These are phyloP conservation scores for Varecia variegata DNA, from an alignment of 2,797 vertebrate species.

Conservation along the genomic window DNA sequence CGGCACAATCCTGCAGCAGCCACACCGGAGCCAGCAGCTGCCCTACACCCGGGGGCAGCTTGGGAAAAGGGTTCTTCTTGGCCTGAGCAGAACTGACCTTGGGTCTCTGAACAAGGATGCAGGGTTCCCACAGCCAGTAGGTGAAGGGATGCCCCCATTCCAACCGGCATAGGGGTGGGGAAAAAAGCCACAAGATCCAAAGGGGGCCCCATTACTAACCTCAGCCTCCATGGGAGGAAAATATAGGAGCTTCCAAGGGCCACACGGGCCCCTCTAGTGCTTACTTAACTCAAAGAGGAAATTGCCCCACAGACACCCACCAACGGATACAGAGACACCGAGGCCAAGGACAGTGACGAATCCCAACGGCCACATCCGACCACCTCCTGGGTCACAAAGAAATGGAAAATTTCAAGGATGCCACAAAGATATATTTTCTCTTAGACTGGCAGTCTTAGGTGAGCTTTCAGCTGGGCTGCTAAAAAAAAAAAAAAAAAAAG, in stretches of 20 bases:
- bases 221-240: not conserved
- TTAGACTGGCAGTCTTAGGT: not conserved
- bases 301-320: conserved; percentile 68
- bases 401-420: conserved; percentile 44
- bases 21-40: not conserved
- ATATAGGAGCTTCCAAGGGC: not conserved
- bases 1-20: not conserved
- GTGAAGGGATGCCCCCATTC: not conserved
- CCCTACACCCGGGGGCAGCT: not conserved
- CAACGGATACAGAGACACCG: conserved; percentile 47
- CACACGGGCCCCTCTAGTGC: not conserved
- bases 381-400: not conserved
- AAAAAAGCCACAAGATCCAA: not conserved
- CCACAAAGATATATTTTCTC: not conserved
- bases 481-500: not conserved
- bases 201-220: not conserved
- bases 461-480: not conserved
- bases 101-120: not conserved
- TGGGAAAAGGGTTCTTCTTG: not conserved
- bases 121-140: not conserved
- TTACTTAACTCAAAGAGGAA: conserved; percentile 73
- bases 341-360: conserved; percentile 8
- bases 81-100: not conserved
- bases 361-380: conserved; percentile 51
- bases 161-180: not conserved